These are phyloP conservation scores for Micronycteris hirsuta DNA, from an alignment of 2,113 vertebrate species.

Conservation along the genomic window DNA sequence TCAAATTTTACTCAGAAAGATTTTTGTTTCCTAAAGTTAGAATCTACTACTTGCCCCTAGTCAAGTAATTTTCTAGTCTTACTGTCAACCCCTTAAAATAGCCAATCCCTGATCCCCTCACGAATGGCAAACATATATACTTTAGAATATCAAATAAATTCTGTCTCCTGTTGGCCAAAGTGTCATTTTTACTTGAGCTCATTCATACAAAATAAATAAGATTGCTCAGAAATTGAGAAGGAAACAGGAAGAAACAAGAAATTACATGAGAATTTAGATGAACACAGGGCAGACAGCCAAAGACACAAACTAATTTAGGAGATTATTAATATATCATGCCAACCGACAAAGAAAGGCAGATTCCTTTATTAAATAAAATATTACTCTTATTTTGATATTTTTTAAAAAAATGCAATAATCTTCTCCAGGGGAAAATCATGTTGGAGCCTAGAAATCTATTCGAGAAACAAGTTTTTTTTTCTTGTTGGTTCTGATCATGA, in stretches of 20 bases:
- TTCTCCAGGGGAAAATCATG: not conserved
- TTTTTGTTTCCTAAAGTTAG: constrained; percentile 17
- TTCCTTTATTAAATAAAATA: constrained; percentile 1
- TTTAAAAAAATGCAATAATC: not conserved
- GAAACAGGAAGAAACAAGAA: not conserved
- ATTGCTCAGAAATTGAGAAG: not conserved
- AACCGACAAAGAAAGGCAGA: not conserved
- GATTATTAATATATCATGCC: not conserved
- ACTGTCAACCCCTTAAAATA: not conserved
- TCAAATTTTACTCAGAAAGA: not conserved
- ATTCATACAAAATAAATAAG: not conserved
- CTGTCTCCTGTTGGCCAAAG: not conserved
- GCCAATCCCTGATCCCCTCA: not conserved
- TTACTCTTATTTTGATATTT: not conserved
- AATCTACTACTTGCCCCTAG: not conserved
- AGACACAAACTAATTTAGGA: constrained; percentile 26
- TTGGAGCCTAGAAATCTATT: not conserved
- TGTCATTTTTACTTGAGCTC: constrained; percentile 19
- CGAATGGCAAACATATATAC: not conserved
- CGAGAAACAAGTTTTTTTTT: not conserved
- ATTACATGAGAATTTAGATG: not conserved
- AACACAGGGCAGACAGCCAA: not conserved
- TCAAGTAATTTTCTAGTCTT: constrained; percentile 1
- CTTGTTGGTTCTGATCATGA: not conserved
- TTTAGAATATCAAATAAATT: not conserved